Evolutionary conservation across 2,888 invertebrate species (phyloP), one percentile per base, ranked within the genome.

Genomic region (Cephalotes varians): DNA sequence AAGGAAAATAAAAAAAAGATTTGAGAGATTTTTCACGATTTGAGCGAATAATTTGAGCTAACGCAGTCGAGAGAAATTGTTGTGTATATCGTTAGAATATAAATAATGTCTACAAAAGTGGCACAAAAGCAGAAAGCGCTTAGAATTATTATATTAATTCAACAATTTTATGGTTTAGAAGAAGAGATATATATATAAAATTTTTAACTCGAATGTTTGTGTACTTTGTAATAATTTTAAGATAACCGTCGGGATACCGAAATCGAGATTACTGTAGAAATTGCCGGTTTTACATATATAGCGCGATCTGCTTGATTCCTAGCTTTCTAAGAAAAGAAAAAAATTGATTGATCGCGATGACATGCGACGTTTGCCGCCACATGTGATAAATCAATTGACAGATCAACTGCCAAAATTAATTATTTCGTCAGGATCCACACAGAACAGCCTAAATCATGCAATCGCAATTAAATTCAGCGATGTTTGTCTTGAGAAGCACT

Each of bases 321-420:
- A 44, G 15, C 7, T 65, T 65, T 71, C 71, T 25, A 10, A 25
- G 37, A 37, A 34, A n/a, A 28, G 37, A 37, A 51, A 51, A 54
- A 49, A 54, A 40, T 40, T 54, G 40, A 67, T 54, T 67, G 54
- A 54, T 25, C 15, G 31, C 28, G 28, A 37, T 25, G 37, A 74
- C 34, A 12, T 7, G 31, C 31, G 4, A 31, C 49, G 44, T 40
- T 2, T 28, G 37, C 15, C 18, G 21, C 3, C 67, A 56, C 18
- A 25, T 18, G 15, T 25, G 34, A 58, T 15, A 9, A 56, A 47
- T 69, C 44, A 34, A 47, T 10, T 28, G 37, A 40, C 44, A 2
- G 34, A 12, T 6, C 44, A 58, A 58, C 34, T 34, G 56, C 4
- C 54, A 21, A 77, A 77, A 56, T 69, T 56, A 44, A 67, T 77